Evolutionary conservation across 1,140 invertebrate genomes (phyloP), one percentile per base, ranked within the genome.

Genomic region (Heliconius hermathena): DNA sequence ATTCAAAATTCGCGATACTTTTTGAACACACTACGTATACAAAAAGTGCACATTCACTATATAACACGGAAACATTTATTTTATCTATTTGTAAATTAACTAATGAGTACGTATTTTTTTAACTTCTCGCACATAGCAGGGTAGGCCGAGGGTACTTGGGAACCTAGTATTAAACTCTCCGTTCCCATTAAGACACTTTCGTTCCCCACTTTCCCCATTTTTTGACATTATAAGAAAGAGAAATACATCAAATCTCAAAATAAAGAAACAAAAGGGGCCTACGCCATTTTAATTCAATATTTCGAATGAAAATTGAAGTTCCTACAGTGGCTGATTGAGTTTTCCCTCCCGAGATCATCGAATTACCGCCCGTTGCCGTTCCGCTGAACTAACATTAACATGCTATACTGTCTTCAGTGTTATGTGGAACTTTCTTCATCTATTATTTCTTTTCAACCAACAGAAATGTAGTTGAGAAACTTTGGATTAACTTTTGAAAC

Each of bases 261-360:
- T 33, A 22, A 57, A 57, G n/a, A 22, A 22, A 57, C n/a, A 57
- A 57, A 36, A 57, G 11, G 2, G 1, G 54, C 54, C n/a, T n/a
- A 57, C 54, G 54, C 20, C n/a, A 57, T 66, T 66, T 46, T 70
- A 41, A 76, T 66, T 66, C 57, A 70, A 76, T 76, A 66, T 66
- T 60, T 60, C 36, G 9, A n/a, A 60, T 70, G 66, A 36, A 76
- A 66, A 76, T 38, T 54, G 46, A 57, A 66, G 36, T 70, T 66
- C 57, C 22, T 41, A 70, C 3, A 70, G n/a, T 66, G 29, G 16
- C 13, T 76, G 18, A 76, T 76, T 26, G 33, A 66, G 36, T 76
- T 76, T 66, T 33, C 33, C 54, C 66, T 52, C 20, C n/a, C 54
- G 33, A 76, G 36, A 18, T 66, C 54, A 76, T 76, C 18, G 41